Conservation (phyloP, 2,888 invertebrate genomes). For the Hirudinaria manillensis region DNA sequence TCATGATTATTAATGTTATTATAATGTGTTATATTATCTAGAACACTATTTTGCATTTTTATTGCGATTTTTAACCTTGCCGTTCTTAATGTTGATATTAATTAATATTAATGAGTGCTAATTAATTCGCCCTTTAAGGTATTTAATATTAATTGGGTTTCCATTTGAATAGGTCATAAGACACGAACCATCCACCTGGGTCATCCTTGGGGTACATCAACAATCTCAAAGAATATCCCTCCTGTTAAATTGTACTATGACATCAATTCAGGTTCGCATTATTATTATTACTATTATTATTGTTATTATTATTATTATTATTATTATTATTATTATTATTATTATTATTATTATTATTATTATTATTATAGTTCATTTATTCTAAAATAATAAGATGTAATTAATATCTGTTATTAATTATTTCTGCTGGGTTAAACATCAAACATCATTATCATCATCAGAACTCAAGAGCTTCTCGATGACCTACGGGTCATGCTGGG, state of each 20-base stretch:
- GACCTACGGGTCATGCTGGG: conserved; percentile 98
- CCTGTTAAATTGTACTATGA: conserved; percentile 96
- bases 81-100: too few relatives aligned
- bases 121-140: too few relatives aligned
- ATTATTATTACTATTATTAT: too few relatives aligned
- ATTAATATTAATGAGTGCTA: too few relatives aligned
- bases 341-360: background rate
- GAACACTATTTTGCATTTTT: too few relatives aligned
- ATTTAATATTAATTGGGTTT: too few relatives aligned
- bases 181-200: conserved; percentile 58
- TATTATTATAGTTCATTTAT: too few relatives aligned
- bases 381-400: too few relatives aligned
- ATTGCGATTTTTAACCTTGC: too few relatives aligned
- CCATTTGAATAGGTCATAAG: conserved; percentile 50
- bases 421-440: background rate
- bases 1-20: background rate
- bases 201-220: conserved; percentile 73
- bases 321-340: too few relatives aligned
- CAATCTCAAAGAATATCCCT: conserved; percentile 81
- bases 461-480: conserved; percentile 81
- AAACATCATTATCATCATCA: conserved; percentile 34
- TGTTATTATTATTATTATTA: background rate
- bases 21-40: background rate
- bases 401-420: too few relatives aligned
- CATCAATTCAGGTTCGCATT: conserved; percentile 68